Percentiles rank a stretch among this genome's conserved stretches.
These are phyloP conservation scores for Chlorops oryzae DNA, from an alignment of 1,140 invertebrate genomes.

Conservation along the genomic window DNA sequence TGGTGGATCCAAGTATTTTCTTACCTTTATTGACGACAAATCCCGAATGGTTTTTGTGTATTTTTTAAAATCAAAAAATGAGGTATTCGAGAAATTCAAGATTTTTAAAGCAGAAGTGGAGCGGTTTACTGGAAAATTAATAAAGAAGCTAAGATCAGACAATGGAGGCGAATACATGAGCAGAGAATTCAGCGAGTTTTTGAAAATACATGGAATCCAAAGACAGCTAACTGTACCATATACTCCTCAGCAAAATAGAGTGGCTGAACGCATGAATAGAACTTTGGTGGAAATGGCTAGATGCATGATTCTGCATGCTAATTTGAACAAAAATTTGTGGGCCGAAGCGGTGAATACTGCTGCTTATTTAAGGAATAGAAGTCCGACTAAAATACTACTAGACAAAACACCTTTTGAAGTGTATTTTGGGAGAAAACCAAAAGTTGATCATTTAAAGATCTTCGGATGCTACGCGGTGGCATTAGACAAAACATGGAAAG, in stretches of 20 bases:
- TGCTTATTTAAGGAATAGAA: slow-evolving; percentile 15
- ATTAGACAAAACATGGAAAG: slow-evolving; percentile 11
- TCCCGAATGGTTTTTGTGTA: slow-evolving; percentile 36
- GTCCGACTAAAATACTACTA: slow-evolving; percentile 23
- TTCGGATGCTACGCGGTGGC: slow-evolving; percentile 20
- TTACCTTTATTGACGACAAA: slow-evolving; percentile 48
- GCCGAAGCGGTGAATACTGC: slow-evolving; percentile 36
- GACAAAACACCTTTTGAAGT: slow-evolving; percentile 34
- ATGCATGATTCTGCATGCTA: slow-evolving; percentile 41
- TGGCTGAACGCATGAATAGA: slow-evolving; percentile 31
- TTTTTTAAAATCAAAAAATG: slow-evolving; percentile 45
- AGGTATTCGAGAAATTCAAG: slow-evolving; percentile 39
- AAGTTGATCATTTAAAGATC: slow-evolving; percentile 23
- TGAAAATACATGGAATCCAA: slow-evolving; percentile 17
- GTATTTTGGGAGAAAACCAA: slow-evolving; percentile 31
- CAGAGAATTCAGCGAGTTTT: slow-evolving; percentile 6
- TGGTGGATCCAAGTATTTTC: slow-evolving; percentile 41
- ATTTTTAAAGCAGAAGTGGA: slow-evolving; percentile 27
- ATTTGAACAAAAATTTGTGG: slow-evolving; percentile 31
- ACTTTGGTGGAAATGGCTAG: slow-evolving; percentile 32
- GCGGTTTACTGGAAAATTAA: slow-evolving; percentile 25
- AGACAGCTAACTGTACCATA: slow-evolving; percentile 28
- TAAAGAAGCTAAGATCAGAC: slow-evolving; percentile 11
- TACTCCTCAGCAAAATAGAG: slow-evolving; percentile 41
- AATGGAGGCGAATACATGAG: slow-evolving; percentile 17